Evolutionary conservation across 2,888 invertebrate genomes (phyloP), one percentile per base, ranked within the genome.

Genomic region (Lithophane leautieri): DNA sequence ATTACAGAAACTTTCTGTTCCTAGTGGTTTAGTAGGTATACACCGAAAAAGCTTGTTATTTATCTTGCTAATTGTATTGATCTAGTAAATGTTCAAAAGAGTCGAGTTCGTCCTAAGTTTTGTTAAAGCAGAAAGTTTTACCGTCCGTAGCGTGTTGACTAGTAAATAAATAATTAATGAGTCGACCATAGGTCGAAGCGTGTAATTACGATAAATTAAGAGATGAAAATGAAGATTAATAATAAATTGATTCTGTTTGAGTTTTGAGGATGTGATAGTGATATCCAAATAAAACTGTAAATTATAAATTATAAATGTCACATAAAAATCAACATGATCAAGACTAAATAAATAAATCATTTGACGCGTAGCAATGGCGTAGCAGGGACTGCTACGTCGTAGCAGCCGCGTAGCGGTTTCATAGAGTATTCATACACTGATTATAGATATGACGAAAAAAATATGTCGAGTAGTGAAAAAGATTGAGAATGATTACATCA

Each of bases 1-100:
- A 47, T 60, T 16, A 25, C 62, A 34, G 12, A 73, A 83, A 83
- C 58, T 66, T 70, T 19, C 8, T 25, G 34, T 71, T 68, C 12
- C 19, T 66, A 62, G n/a, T 66, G 42, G 61, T 50, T 42, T 60
- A 66, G 61, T 50, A 73, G 54, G 47, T 56, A 63, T 66, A 82
- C 68, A 76, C 61, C 60, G 44, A 86, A 85, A 79, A 83, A 73
- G 73, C 74, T 81, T 78, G 81, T 78, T 79, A 76, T 86, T 86
- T 85, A 81, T 76, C 78, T 86, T 86, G 65, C 60, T 83, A 85
- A 86, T 83, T 78, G 81, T 75, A 83, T 86, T 85, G 87, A 74
- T 79, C 67, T 81, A 76, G 77, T 79, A 62, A 74, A 78, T 79
- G 81, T 76, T 60, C 65, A 40, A n/a, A 71, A 73, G 83, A 83